Percentiles rank a stretch among this genome's conserved stretches.
phyloP scores from a whole-genome alignment of 2,113 vertebrate genomes.

The Galeopterus variegatus region DNA sequence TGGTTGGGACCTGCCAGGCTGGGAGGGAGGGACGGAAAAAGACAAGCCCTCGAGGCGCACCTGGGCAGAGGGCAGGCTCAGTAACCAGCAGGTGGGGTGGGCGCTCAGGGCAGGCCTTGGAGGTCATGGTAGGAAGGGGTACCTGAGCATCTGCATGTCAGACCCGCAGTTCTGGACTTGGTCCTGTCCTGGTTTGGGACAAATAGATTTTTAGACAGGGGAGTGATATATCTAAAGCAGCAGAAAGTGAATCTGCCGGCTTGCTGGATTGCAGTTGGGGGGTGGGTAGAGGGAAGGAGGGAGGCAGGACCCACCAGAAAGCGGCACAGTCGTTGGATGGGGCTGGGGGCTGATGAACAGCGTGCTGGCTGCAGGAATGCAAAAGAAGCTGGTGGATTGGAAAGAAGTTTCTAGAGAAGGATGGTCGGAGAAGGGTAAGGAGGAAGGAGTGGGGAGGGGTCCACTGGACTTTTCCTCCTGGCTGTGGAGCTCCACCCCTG shows the following conservation, averaged over 20 bases:
- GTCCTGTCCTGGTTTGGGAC: background rate
- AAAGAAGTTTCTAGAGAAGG: background rate
- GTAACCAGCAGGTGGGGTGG: accelerated
- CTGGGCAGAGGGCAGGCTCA: too few species aligned
- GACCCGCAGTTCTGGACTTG: background rate
- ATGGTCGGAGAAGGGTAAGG: too few species aligned
- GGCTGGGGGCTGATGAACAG: too few species aligned
- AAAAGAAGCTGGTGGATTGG: background rate
- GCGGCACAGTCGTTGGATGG: accelerated
- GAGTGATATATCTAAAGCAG: background rate
- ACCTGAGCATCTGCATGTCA: accelerated
- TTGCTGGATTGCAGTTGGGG: background rate
- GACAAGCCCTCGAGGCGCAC: background rate
- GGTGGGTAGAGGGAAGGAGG: background rate
- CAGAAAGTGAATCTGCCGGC: background rate
- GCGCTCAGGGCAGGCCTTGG: accelerated
- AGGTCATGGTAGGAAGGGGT: background rate
- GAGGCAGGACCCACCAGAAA: background rate
- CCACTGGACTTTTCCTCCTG: accelerated
- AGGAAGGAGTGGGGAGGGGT: accelerated
- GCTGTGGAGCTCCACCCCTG: background rate
- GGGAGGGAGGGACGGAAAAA: background rate
- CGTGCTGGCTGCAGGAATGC: background rate
- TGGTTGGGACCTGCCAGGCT: background rate
- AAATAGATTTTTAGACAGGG: background rate